These are phyloP conservation scores for Tenodera sinensis DNA, from an alignment of 2,888 invertebrate species.

Conservation along the genomic window DNA sequence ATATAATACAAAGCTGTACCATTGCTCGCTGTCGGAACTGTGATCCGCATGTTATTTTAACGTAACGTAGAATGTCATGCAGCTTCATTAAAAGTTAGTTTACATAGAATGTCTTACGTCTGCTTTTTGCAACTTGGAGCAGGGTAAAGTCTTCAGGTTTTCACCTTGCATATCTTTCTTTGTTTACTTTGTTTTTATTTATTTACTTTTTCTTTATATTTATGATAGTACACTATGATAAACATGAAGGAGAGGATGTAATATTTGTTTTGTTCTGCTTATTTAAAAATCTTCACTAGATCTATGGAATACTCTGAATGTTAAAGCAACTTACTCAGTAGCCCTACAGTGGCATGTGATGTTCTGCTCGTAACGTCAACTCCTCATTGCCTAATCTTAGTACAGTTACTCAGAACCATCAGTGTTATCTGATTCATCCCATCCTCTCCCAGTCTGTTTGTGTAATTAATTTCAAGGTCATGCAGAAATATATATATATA, in stretches of 20 bases:
- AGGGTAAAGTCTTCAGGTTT: conserved; percentile 9
- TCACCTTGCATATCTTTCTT: conserved; percentile 11
- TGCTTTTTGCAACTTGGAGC: conserved; percentile 8
- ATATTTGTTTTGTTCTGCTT: background rate
- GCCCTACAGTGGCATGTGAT: background rate
- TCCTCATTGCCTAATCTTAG: conserved; percentile 13
- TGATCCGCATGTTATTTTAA: conserved; percentile 12
- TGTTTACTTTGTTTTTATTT: background rate
- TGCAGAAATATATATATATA: background rate
- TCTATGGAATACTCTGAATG: background rate
- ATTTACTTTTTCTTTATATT: background rate
- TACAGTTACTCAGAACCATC: conserved; percentile 5
- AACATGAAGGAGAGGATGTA: background rate
- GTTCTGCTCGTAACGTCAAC: conserved; percentile 9
- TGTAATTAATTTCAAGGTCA: conserved; percentile 10
- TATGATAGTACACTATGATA: background rate
- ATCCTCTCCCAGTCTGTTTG: background rate
- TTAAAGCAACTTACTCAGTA: background rate
- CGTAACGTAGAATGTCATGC: conserved; percentile 2
- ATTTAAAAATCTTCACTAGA: background rate
- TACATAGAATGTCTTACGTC: conserved; percentile 3
- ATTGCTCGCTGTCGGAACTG: background rate
- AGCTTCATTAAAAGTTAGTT: conserved; percentile 15
- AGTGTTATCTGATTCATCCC: background rate
- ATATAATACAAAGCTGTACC: background rate